Percentiles rank a stretch among this genome's conserved stretches.
These are phyloP conservation scores for Echinops telfairi DNA, from an alignment of 2,113 vertebrate species.

Conservation along the genomic window DNA sequence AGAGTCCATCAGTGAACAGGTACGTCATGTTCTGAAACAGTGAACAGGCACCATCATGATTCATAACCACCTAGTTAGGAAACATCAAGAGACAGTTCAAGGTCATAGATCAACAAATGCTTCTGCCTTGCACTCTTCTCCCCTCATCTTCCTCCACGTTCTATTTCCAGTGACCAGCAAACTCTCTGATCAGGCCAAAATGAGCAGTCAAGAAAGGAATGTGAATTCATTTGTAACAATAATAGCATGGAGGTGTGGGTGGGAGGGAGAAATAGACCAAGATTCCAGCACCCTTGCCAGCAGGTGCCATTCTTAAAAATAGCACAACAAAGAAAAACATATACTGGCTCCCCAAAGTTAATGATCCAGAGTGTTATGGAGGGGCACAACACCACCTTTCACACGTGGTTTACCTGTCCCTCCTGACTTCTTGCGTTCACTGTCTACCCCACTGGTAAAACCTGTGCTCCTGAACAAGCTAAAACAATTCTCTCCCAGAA, in stretches of 20 bases:
- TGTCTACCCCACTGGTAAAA: slow-evolving; percentile 1
- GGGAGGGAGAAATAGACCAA: background rate
- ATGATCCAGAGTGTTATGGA: background rate
- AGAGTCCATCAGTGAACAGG: background rate
- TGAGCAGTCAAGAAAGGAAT: background rate
- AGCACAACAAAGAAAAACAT: background rate
- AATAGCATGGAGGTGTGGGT: background rate
- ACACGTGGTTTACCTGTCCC: background rate
- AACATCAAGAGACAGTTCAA: background rate
- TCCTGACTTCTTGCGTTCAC: background rate
- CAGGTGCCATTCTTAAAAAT: background rate
- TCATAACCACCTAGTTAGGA: background rate
- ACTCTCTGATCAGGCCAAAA: background rate
- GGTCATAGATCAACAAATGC: background rate
- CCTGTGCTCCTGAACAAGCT: background rate
- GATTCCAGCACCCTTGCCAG: background rate
- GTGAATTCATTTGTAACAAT: background rate
- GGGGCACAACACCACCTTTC: background rate
- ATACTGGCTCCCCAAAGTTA: background rate
- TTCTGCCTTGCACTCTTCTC: background rate
- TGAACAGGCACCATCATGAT: too few species aligned
- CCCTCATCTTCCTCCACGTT: background rate
- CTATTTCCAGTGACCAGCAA: background rate
- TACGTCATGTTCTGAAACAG: too few species aligned
- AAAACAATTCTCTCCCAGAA: background rate